phyloP scores from a whole-genome alignment of 2,797 vertebrate genomes.

The Acanthis flammea region DNA sequence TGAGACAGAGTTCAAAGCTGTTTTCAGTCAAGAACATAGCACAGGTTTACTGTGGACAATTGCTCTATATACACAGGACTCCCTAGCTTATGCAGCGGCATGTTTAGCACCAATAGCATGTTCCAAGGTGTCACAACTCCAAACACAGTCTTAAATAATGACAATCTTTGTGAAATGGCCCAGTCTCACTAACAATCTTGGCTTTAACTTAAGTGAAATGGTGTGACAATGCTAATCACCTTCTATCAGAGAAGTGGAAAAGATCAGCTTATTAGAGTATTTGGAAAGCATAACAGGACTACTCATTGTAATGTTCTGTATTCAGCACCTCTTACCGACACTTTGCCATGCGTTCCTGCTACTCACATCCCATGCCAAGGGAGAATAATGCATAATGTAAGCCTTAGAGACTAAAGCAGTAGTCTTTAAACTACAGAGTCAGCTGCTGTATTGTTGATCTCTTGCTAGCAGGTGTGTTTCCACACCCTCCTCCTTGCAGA shows the following conservation, averaged over 20 bases:
- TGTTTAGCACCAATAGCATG: fast-evolving
- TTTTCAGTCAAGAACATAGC: background rate
- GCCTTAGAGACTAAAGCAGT: background rate
- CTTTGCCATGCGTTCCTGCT: background rate
- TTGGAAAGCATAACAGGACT: background rate
- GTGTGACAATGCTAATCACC: background rate
- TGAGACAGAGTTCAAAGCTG: background rate
- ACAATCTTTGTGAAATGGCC: background rate
- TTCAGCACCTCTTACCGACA: background rate
- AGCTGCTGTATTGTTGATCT: background rate
- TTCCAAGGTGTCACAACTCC: background rate
- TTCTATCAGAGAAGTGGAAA: background rate
- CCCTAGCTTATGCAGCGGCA: background rate
- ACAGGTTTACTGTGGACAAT: background rate
- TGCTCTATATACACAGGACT: background rate
- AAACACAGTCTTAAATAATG: background rate
- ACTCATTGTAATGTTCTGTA: background rate
- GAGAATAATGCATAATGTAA: fast-evolving
- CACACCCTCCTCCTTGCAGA: background rate
- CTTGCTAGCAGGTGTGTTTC: background rate
- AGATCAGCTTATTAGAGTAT: background rate
- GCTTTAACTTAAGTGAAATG: background rate
- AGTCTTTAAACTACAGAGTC: background rate
- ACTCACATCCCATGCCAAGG: background rate
- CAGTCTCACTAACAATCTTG: background rate